phyloP scores from a whole-genome alignment of 2,113 vertebrate genomes.

The Australoheros scitulus region DNA sequence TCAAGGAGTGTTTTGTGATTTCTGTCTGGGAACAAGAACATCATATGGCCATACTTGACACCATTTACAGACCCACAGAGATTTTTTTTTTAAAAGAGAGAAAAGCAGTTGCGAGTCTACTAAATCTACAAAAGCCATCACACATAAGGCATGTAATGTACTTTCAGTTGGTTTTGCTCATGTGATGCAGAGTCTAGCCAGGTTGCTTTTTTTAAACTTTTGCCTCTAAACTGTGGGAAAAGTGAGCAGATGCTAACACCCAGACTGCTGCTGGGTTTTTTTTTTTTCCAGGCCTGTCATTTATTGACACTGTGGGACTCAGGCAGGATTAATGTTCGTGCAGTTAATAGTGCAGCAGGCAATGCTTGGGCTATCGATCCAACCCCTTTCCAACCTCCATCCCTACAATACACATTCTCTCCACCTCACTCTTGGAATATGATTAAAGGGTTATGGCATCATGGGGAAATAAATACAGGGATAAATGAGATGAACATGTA shows the following conservation, averaged over 20 bases:
- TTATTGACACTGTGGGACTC: constrained; percentile 64
- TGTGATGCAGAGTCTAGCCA: not conserved
- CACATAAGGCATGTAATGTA: not conserved
- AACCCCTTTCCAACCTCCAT: constrained; percentile 27
- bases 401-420: constrained; percentile 18
- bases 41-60: not conserved
- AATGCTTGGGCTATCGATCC: constrained; percentile 66
- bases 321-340: constrained; percentile 67
- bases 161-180: not conserved
- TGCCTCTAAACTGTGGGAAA: not conserved
- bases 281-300: constrained; percentile 37
- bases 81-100: not conserved
- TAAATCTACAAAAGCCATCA: not conserved
- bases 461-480: constrained; percentile 48
- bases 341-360: constrained; percentile 64
- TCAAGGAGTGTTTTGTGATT: constrained; percentile 4
- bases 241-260: constrained; percentile 17
- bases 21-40: constrained; percentile 4
- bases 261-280: not conserved
- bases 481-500: constrained; percentile 50
- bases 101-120: not conserved
- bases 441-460: constrained; percentile 52
- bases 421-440: constrained; percentile 29
- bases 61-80: not conserved
- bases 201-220: not conserved